Evolutionary conservation across 2,113 vertebrate species (phyloP).

Genomic region (Pelecanoides urinatrix): DNA sequence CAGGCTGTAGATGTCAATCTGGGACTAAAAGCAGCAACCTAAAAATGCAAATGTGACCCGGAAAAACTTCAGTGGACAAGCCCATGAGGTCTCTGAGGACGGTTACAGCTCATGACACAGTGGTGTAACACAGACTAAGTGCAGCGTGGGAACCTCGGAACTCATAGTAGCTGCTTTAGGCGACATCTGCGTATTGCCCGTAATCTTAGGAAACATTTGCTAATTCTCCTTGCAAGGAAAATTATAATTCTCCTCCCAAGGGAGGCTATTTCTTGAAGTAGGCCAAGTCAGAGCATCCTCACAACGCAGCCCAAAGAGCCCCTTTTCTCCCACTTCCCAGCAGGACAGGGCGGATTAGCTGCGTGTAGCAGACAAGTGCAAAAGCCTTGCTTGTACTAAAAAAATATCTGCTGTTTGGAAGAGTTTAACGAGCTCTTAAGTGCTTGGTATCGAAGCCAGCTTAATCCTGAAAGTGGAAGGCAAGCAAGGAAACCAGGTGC

Average conservation of each 20-base stretch:
- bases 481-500: rapidly evolving
- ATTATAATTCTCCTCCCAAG: background rate
- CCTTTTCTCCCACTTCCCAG: background rate
- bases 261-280: background rate
- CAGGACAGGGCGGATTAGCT: background rate
- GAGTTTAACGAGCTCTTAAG: background rate
- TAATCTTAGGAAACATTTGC: background rate
- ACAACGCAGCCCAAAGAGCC: rapidly evolving
- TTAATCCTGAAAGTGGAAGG: background rate
- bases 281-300: background rate
- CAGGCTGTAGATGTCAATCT: background rate
- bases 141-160: background rate
- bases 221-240: background rate
- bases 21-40: background rate
- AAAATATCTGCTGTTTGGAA: background rate
- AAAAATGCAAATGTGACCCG: background rate
- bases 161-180: background rate
- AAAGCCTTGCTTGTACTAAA: background rate
- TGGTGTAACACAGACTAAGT: background rate
- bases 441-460: background rate
- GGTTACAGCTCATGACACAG: background rate
- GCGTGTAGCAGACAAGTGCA: background rate
- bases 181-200: no score
- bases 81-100: background rate
- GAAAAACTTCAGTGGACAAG: background rate